These are phyloP conservation scores for Eudemis profundana DNA, from an alignment of 2,888 invertebrate genomes.

Conservation along the genomic window DNA sequence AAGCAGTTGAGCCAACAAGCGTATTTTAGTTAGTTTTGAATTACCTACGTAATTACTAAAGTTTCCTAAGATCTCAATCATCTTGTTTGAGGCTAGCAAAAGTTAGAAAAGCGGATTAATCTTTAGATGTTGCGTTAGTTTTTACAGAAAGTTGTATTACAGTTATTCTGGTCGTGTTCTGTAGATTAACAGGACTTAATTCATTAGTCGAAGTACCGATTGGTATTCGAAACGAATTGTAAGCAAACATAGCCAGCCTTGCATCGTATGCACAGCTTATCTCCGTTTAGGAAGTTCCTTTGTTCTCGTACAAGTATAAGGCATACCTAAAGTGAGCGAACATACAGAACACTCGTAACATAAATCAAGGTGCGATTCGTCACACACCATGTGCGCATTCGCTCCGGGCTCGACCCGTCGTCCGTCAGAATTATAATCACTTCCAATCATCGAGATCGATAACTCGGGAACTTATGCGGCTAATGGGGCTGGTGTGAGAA, in stretches of 20 bases:
- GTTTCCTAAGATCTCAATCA: too few relatives aligned
- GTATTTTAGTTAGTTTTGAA: too few relatives aligned
- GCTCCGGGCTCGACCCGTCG: slow-evolving; percentile 61
- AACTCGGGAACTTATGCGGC: slow-evolving; percentile 52
- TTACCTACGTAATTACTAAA: too few relatives aligned
- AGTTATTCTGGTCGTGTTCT: too few relatives aligned
- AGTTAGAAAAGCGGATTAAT: too few relatives aligned
- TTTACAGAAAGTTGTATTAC: too few relatives aligned
- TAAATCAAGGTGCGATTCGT: slow-evolving; percentile 64
- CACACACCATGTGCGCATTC: slow-evolving; percentile 63
- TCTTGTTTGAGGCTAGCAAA: too few relatives aligned
- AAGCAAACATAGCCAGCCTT: slow-evolving; percentile 29
- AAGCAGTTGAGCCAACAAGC: too few relatives aligned
- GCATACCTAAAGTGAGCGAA: slow-evolving; percentile 26
- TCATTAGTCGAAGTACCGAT: background rate
- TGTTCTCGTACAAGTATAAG: slow-evolving; percentile 36
- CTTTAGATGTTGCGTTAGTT: too few relatives aligned
- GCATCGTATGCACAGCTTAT: slow-evolving; percentile 38
- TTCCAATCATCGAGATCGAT: slow-evolving; percentile 57
- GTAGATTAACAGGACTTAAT: background rate
- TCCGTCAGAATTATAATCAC: slow-evolving; percentile 58
- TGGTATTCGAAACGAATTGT: slow-evolving; percentile 16
- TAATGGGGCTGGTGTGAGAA: slow-evolving; percentile 30
- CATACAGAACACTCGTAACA: slow-evolving; percentile 48
- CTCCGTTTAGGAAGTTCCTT: slow-evolving; percentile 30